Percentiles rank a stretch among this genome's conserved stretches.
Evolutionary conservation across 2,113 vertebrate species (phyloP).

Genomic region (Varanus salvator): DNA sequence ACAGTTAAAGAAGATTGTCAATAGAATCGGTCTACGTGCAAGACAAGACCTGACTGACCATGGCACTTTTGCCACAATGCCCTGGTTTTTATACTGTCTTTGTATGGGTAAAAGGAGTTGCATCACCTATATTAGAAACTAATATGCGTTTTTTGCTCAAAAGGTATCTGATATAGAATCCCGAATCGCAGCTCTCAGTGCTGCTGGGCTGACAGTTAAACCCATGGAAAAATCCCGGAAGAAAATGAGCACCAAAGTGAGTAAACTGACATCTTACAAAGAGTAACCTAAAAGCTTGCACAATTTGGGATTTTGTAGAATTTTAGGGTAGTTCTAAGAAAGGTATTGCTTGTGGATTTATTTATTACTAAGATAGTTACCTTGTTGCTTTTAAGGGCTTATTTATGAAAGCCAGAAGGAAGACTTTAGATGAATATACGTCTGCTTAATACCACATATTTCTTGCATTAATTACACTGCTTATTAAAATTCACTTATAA

Average conservation of each 20-base stretch:
- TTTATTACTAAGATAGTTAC: too few relatives aligned
- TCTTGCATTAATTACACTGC: background rate
- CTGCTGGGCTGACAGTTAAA: slow-evolving; percentile 80
- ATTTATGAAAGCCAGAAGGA: background rate
- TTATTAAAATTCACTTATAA: background rate
- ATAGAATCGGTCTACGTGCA: too few relatives aligned
- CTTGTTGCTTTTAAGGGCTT: too few relatives aligned
- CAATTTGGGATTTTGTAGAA: too few relatives aligned
- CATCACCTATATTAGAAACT: background rate
- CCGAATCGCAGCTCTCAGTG: slow-evolving; percentile 88
- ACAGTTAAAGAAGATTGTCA: background rate
- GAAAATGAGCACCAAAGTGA: slow-evolving; percentile 76
- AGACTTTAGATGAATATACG: background rate
- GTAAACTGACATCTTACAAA: slow-evolving; percentile 12
- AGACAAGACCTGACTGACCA: background rate
- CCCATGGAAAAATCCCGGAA: slow-evolving; percentile 74
- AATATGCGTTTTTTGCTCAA: background rate
- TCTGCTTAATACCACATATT: too few relatives aligned
- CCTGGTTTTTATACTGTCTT: background rate
- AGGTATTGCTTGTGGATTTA: too few relatives aligned
- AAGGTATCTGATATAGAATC: slow-evolving; percentile 90
- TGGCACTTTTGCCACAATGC: background rate
- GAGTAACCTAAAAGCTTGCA: too few relatives aligned
- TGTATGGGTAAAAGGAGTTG: too few relatives aligned
- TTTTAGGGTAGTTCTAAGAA: too few relatives aligned